Base-by-base conservation (phyloP, 2,113 vertebrate species). In the Syngnathus scovelli region DNA sequence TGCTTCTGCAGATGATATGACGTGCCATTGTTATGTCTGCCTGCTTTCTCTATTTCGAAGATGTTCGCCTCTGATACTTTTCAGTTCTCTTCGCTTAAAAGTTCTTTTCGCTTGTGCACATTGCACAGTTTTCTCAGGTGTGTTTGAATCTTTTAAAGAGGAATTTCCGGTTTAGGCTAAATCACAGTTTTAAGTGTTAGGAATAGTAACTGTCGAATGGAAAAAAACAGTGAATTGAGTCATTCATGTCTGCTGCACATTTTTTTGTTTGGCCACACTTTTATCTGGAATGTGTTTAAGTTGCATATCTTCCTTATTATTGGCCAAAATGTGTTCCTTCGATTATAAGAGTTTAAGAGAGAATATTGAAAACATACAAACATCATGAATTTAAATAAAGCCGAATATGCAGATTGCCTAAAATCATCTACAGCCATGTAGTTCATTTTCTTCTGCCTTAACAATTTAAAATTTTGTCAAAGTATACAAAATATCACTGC, bases 51-150 rank as follows among this genome's bases (percentile, higher is more conserved):
- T 75, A 66, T 81, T 81, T 72, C 21, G 66, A 49, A 62, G 80
- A 84, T 83, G 68, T 66, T 66, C 52, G 8, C 48, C 38, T 62
- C 70, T 67, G 81, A 78, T 82, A 44, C 43, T 15, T 44, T 15
- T 18, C 27, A 21, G 49, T 51, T 21, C 49, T 51, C 9, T 51
- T 9, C 5, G 15, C 21, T 59, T 63, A 62, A 33, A 33, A 33
- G 27, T 33, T 33, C 27, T 33, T 33, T 33, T 33, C 27, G 3
- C 27, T 33, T 10, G 33, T 18, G 56, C 15, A 43, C 15, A 37
- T 59, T 18, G 16, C 33, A 37, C 10, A 12, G 33, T 16, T 37
- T 1, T 61, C 18, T 39, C 36, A 38, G 18, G 9, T 38, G 59
- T 39, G 9, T 19, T 11, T n/a, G 3, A 19, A 41, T 39, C 36